Evolutionary conservation across 2,888 invertebrate genomes (phyloP), one percentile per base, ranked within the genome.

Genomic region (Bugula neritina): DNA sequence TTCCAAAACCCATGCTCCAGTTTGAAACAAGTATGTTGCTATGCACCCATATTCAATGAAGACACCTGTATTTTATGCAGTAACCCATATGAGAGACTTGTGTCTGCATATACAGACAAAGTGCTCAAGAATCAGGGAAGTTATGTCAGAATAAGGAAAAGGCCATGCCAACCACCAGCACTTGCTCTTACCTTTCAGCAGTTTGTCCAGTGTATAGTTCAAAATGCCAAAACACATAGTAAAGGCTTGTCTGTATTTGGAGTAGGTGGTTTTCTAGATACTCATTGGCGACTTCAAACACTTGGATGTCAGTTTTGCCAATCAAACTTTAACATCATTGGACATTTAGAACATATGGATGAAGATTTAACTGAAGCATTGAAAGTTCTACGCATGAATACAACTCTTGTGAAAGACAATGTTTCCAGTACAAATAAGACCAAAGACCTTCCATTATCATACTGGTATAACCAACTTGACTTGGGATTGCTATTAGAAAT

Each of bases 81-180:
- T 27, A 63, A 63, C 27, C 63, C 63, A 34, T 63, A 63, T 63
- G 63, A 31, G 10, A 63, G 63, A 63, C 31, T 63, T 10, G 29
- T 63, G 27, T 63, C 63, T 2, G 63, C 63, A 29, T 63, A 63
- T 27, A 57, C 3, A 25, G 21, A 25, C 27, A 31, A 63, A 17
- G 17, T 63, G 17, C 63, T 63, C 2, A 25, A 25, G 27, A 17
- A 43, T 17, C 5, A 43, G 5, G 63, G 63, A 27, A 27, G 10
- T 31, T 63, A 63, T 27, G 17, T 25, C n/a, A 2, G 21, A 3
- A 25, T 3, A 2, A 31, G 3, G 27, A 2, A 63, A 27, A 3
- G 3, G 2, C 63, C 63, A 2, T 63, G 63, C 10, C 5, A 25
- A 13, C 29, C 63, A 5, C 63, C 63, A 21, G 5, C 17, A 43